A percentile compares a stretch with the other conserved stretches of the same genome.
These are phyloP conservation scores for Rhea pennata DNA, from an alignment of 2,113 vertebrate species.

Conservation along the genomic window DNA sequence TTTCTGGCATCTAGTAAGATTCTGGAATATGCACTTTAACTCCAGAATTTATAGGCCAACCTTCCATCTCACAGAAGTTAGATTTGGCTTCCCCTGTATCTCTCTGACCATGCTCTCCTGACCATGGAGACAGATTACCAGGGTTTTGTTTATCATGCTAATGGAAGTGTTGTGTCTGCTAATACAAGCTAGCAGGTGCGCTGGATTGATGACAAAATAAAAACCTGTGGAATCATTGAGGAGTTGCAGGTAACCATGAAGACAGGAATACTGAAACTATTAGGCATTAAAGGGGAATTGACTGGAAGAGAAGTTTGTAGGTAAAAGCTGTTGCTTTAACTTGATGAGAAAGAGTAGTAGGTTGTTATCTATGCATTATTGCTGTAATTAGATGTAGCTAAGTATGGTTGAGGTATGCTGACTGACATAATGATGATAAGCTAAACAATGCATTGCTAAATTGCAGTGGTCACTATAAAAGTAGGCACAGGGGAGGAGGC, in stretches of 20 bases:
- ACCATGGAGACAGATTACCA: background rate
- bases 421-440: background rate
- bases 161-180: background rate
- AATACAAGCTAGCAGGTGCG: background rate
- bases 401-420: background rate
- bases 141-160: background rate
- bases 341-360: background rate
- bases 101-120: background rate
- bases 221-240: background rate
- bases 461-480: no score
- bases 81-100: background rate
- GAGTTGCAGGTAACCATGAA: background rate
- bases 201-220: background rate
- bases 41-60: background rate
- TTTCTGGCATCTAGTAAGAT: background rate
- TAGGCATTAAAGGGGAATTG: background rate
- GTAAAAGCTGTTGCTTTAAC: background rate
- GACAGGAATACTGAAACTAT: background rate
- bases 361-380: background rate
- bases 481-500: no score
- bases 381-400: background rate
- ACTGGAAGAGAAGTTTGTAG: background rate
- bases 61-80: background rate
- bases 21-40: background rate
- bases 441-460: no score